Base-by-base conservation (phyloP, 2,888 invertebrate species). In the Nasonia oneida region DNA sequence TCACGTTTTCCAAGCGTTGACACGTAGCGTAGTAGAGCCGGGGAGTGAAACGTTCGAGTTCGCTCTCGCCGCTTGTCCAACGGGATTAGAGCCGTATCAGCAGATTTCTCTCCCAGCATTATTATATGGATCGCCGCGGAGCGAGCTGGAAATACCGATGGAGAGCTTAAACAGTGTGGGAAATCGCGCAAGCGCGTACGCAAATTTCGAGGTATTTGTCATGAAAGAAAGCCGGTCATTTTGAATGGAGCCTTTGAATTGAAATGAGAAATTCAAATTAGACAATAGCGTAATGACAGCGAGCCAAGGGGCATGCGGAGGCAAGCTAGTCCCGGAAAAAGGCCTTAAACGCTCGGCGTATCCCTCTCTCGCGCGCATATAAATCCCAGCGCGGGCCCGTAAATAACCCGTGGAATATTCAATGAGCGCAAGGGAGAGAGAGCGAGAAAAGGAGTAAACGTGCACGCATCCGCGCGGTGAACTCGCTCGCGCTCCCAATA, bases 371-470 rank as follows among this genome's bases (percentile, higher is more conserved):
- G 1, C 39, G 1, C 53, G 29, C 80, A 92, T 92, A 92, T 92
- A 92, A 92, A 92, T 92, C 91, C 90, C 90, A 89, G 88, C 87
- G 90, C 87, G 89, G 88, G 89, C 86, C 89, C 91, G 91, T 91
- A 92, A 92, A 92, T 92, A 92, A 92, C 90, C 89, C 83, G 78
- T 67, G 83, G 91, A 91, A 92, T 92, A 92, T 92, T 91, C 92
- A 91, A 92, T 91, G 91, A 90, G 91, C 74, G 33, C 18, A 88
- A 89, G 88, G 86, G 87, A 75, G 87, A 75, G 84, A 87, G 88
- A 8, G 84, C 47, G 81, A 42, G 53, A 33, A 79, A 79, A 29
- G 29, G 29, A 29, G 29, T 29, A 29, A 29, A 39, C 87, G 83
- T 86, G 70, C 75, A 86, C 84, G 87, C 84, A 87, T 84, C 84